Base-by-base conservation (phyloP, 2,113 vertebrate genomes). In the Halcyon malimbica region DNA sequence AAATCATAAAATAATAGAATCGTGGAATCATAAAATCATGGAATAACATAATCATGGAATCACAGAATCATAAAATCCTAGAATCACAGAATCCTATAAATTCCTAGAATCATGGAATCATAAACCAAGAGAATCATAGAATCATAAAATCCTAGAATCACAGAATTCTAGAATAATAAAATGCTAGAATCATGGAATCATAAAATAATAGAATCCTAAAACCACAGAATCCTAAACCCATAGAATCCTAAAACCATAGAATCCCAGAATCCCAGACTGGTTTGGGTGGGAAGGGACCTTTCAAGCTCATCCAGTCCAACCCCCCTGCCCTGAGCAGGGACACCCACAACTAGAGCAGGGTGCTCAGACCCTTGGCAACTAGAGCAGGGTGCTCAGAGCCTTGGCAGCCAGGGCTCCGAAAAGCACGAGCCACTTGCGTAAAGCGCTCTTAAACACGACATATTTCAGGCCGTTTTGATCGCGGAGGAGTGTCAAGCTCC, bases 401-500 rank as follows among this genome's bases (percentile, higher is more conserved):
- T 42, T 24, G 19, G 65, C 67, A 51, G 59, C 48, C 60, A 6
- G 33, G 5, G 54, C 50, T 8, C 81, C 11, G 78, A 16, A 35
- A n/a, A 70, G 56, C 37, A 5, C 0, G 3, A 65, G 26, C 23
- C 4, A 3, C 21, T 10, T 19, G 44, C 2, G 0, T 4, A 10
- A 14, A 21, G 21, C 13, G 3, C 6, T 10, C 13, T 9, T 31
- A 28, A 13, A 21, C n/a, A 25, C 3, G 1, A 9, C 17, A 19
- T 1, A 0, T 56, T 57, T 41, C 9, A 57, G 87, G 63, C 13
- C 29, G 3, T 2, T 37, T 42, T 18, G 4, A 0, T 1, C 0
- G 0, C 2, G 65, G 18, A 53, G 51, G 59, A 28, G 48, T 5
- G 12, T 1, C 11, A 19, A 25, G 39, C 46, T 35, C 4, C 85